Evolutionary conservation across 2,113 vertebrate genomes (phyloP).

Genomic region (Cromileptes altivelis): DNA sequence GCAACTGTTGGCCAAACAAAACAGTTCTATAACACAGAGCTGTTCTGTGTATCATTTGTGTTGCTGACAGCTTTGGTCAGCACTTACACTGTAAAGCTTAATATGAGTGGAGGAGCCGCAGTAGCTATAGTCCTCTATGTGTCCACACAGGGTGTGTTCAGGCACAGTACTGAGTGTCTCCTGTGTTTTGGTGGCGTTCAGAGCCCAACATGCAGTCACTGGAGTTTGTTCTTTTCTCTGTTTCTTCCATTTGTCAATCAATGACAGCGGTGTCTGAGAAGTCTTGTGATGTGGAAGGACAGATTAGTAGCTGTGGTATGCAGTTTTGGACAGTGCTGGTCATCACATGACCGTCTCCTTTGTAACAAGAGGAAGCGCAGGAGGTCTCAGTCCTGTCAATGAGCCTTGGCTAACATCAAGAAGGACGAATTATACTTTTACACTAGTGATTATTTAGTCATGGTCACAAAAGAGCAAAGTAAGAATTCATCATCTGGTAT

Average conservation of each 20-base stretch:
- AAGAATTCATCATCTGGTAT: neutral
- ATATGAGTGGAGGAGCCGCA: neutral
- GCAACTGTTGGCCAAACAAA: neutral
- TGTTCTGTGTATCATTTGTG: neutral
- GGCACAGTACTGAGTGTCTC: neutral
- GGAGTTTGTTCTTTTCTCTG: neutral
- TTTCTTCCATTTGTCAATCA: neutral
- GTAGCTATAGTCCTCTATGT: neutral
- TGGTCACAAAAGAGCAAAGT: neutral
- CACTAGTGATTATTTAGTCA: slow-evolving; percentile 11
- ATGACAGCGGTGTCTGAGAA: neutral
- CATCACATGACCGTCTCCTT: slow-evolving; percentile 1
- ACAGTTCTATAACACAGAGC: neutral
- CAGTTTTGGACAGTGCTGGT: slow-evolving; percentile 11
- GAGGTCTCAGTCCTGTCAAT: neutral
- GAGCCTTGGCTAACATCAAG: neutral
- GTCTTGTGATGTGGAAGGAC: neutral
- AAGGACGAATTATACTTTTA: neutral
- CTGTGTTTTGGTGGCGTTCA: neutral
- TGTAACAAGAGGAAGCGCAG: slow-evolving; percentile 5
- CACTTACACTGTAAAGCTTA: neutral
- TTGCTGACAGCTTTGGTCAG: neutral
- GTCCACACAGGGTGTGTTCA: neutral
- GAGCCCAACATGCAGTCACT: neutral
- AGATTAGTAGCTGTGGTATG: slow-evolving; percentile 26